Percentiles rank a stretch among this genome's conserved stretches.
phyloP scores from a whole-genome alignment of 2,113 vertebrate genomes.

The Poeciliopsis occidentalis region DNA sequence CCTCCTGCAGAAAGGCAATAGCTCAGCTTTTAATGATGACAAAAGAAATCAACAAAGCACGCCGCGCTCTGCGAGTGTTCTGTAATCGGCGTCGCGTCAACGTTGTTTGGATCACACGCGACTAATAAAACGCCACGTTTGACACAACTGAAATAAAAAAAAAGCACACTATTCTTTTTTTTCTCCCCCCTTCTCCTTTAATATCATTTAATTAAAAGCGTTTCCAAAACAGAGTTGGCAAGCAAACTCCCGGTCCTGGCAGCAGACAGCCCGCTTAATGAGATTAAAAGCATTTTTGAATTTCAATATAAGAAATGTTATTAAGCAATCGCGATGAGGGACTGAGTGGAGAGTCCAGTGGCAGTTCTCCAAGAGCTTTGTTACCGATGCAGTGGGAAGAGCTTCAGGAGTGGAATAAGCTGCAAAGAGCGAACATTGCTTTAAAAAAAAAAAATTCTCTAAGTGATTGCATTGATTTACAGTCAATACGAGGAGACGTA shows the following conservation, averaged over 20 bases:
- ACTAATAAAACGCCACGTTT: constrained; percentile 58
- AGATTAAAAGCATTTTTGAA: constrained; percentile 68
- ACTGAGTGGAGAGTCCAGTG: constrained; percentile 37
- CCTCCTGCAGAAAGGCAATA: constrained; percentile 63
- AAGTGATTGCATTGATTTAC: too few relatives aligned
- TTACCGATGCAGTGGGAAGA: background rate
- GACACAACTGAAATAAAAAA: constrained; percentile 61
- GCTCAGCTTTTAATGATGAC: constrained; percentile 63
- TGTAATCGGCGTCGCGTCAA: constrained; percentile 59
- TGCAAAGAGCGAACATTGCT: too few relatives aligned
- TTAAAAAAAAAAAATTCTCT: background rate
- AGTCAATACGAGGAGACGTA: too few relatives aligned
- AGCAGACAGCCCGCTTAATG: constrained; percentile 59
- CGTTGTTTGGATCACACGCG: constrained; percentile 56
- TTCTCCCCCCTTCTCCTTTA: constrained; percentile 19
- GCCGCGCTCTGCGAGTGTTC: constrained; percentile 45
- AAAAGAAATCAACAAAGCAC: constrained; percentile 66
- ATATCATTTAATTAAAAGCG: constrained; percentile 67
- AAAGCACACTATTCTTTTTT: constrained; percentile 50
- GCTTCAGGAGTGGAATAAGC: background rate
- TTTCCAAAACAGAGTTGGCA: constrained; percentile 49
- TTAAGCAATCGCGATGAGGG: constrained; percentile 44
- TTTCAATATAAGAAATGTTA: constrained; percentile 54
- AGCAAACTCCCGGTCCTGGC: constrained; percentile 50
- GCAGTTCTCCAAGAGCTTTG: background rate